Percentiles rank a stretch among this genome's conserved stretches.
These are phyloP conservation scores for Falco rusticolus DNA, from an alignment of 2,797 vertebrate genomes.

Conservation along the genomic window DNA sequence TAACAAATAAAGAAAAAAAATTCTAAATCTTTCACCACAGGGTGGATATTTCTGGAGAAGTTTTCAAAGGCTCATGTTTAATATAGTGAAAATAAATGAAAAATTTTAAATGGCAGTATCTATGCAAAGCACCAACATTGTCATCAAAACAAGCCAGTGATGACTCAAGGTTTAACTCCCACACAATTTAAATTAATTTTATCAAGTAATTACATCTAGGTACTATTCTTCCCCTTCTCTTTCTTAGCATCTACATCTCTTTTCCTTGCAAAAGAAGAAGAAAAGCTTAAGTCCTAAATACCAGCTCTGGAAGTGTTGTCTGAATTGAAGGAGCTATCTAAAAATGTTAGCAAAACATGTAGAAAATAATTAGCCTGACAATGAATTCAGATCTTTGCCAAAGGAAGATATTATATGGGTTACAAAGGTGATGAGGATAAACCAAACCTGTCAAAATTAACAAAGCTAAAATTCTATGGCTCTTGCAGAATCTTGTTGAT, in stretches of 20 bases:
- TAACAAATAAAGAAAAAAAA: neutral
- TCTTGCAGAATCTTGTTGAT: neutral
- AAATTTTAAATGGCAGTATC: neutral
- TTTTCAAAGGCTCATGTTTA: neutral
- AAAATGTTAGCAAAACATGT: neutral
- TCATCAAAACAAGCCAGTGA: neutral
- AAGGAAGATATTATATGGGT: neutral
- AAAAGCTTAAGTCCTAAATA: neutral
- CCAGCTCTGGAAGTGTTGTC: neutral
- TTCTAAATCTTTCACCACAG: neutral
- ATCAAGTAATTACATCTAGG: neutral
- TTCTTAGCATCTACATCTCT: neutral
- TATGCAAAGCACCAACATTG: neutral
- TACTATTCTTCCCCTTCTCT: neutral
- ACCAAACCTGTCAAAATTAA: neutral
- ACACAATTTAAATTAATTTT: conserved; percentile 30
- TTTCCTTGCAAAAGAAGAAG: neutral
- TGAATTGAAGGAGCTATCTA: neutral
- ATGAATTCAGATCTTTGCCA: neutral
- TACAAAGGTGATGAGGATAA: neutral
- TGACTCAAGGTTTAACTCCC: conserved; percentile 1
- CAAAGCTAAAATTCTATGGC: neutral
- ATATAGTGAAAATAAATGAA: neutral
- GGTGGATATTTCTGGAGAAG: neutral
- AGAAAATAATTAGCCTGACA: neutral